phyloP scores from a whole-genome alignment of 1,140 invertebrate genomes.

The Drosophila funebris region DNA sequence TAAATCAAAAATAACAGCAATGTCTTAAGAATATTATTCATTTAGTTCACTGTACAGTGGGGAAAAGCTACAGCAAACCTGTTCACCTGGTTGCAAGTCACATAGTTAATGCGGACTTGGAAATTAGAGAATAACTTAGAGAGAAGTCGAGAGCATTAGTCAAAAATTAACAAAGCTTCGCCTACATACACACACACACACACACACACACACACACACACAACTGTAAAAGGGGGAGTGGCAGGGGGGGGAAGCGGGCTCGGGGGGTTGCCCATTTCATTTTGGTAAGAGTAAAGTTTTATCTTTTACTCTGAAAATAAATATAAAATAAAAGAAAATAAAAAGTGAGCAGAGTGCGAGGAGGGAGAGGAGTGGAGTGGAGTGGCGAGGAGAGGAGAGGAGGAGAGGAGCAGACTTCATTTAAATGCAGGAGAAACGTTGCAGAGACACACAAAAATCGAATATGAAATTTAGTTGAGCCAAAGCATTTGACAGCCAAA shows the following conservation, averaged over 20 bases:
- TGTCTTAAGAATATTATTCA: too few species aligned
- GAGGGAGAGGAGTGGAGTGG: not conserved
- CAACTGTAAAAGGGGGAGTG: not conserved
- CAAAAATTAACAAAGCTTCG: conserved; percentile 24
- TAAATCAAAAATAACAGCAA: too few species aligned
- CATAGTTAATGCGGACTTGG: not conserved
- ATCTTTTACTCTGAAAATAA: conserved; percentile 35
- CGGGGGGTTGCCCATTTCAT: conserved; percentile 6
- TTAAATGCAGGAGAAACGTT: conserved; percentile 63
- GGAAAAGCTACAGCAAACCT: not conserved
- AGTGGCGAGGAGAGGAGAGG: not conserved
- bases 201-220: conserved; percentile 31
- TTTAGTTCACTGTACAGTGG: not conserved
- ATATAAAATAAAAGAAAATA: conserved; percentile 17
- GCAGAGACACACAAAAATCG: conserved; percentile 51
- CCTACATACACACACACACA: conserved; percentile 34
- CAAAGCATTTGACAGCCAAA: conserved; percentile 77
- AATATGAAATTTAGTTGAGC: conserved; percentile 77
- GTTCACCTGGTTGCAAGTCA: not conserved
- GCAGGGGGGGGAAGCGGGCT: not conserved
- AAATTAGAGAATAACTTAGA: not conserved
- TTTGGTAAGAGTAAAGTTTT: conserved; percentile 43
- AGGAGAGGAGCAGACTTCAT: conserved; percentile 49
- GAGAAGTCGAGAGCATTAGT: conserved; percentile 14
- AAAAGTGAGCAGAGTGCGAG: too few species aligned